Base-by-base conservation (phyloP, 2,797 vertebrate genomes). In the Bradypodion pumilum region DNA sequence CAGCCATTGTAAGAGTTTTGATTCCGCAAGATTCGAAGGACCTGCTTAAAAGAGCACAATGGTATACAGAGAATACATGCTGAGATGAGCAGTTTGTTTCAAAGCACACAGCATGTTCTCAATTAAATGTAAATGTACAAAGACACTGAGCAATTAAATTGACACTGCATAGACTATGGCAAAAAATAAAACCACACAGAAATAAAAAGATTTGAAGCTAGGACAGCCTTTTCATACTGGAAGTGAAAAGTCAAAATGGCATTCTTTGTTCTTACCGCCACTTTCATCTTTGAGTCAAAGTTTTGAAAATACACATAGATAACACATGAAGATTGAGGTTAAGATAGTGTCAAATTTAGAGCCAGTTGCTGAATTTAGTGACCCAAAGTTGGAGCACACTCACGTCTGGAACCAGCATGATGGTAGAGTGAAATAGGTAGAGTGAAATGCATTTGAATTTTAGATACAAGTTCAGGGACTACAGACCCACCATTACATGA, bases 121-220 rank as follows among this genome's bases (percentile, higher is more conserved):
- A 89, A 77, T 86, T 85, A 87, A 79, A 78, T 6, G 27, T 0
- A 8, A 86, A 72, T 56, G 49, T 1, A 4, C 65, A 70, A 86
- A 32, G 73, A 86, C 83, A 82, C 27, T 27, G 77, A 27, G n/a
- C 75, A 86, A 70, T 42, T 83, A 52, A 83, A 83, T 77, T 85
- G 86, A 83, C 42, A 37, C 60, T 85, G 66, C 62, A 65, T 91
- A 80, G 37, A 56, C 0, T 52, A 85, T 86, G 12, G 8, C 4
- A 8, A 35, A 82, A 87, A 85, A 46, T 42, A 81, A 83, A 88
- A 78, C 1, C 7, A 3, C 13, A 52, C 3, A 37, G 21, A n/a
- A 65, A 77, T 0, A 0, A 66, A 70, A 73, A 70, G 29, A 5
- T 4, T n/a, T 46, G 65, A 60, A 63, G 59, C 8, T 29, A 74